Base-by-base conservation (phyloP, 2,888 invertebrate species). In the Tiliacea aurago region DNA sequence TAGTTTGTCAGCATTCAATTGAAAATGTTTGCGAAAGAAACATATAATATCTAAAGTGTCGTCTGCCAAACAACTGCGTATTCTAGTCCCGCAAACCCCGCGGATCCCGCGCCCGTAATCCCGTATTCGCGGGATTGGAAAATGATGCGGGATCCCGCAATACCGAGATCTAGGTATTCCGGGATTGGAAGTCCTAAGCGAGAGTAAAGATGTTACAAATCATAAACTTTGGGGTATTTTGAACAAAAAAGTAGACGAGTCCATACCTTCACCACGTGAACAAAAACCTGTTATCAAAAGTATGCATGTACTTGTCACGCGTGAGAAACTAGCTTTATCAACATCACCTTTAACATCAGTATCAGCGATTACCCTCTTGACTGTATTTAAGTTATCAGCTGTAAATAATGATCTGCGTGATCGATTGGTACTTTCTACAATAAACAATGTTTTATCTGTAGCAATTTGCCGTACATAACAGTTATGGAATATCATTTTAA, bases 291-390 rank as follows among this genome's bases (percentile, higher is more conserved):
- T 53, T 58, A 28, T 78, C 49, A 58, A 51, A 49, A 56, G 37
- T 23, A 56, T 63, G 23, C 89, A 89, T 83, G 88, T 83, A 74
- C 45, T 61, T n/a, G 72, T 71, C 88, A 90, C 86, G 89, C 89
- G 81, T 84, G 84, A 76, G 80, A 83, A 83, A 67, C 70, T 73
- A 59, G 45, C 64, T 56, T 70, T 84, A 84, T 84, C 82, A 63
- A n/a, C 0, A 61, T 73, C 82, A 88, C 88, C 87, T 86, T 88
- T 86, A 79, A 85, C 88, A 80, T 58, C n/a, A 64, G 70, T 89
- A 86, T 88, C 86, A n/a, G 11, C 61, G 62, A 80, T 84, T 75
- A 85, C 73, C 77, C 73, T 73, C n/a, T 20, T 67, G 64, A 72
- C 78, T 69, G 68, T 70, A 76, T 80, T 84, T 80, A 78, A 43